A percentile compares a stretch with the other conserved stretches of the same genome.
Evolutionary conservation across 2,797 vertebrate genomes (phyloP).

Genomic region (Ambastaia sidthimunki): DNA sequence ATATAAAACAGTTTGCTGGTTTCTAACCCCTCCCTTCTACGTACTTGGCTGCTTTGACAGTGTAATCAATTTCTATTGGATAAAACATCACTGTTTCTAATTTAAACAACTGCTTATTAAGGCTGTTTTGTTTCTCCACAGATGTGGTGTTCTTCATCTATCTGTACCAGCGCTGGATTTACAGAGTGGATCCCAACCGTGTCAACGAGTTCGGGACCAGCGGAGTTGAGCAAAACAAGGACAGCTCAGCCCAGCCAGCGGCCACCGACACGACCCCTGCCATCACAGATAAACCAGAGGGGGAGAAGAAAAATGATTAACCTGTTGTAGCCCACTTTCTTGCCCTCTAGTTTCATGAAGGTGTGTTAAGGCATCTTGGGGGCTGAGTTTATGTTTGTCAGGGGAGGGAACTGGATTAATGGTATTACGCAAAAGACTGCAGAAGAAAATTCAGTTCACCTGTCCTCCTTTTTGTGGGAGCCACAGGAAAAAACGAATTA

Average conservation of each 20-base stretch:
- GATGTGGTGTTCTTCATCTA: slow-evolving; percentile 96
- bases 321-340: slow-evolving; percentile 49
- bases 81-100: not conserved
- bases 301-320: slow-evolving; percentile 92
- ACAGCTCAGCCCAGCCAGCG: slow-evolving; percentile 60
- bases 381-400: slow-evolving; percentile 61
- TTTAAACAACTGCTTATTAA: no score
- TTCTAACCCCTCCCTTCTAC: no score
- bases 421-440: slow-evolving; percentile 74
- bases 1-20: not conserved
- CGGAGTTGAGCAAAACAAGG: slow-evolving; percentile 72
- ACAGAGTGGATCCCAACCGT: slow-evolving; percentile 90
- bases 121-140: slow-evolving; percentile 55
- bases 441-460: slow-evolving; percentile 68
- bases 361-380: slow-evolving; percentile 67
- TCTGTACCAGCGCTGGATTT: slow-evolving; percentile 97
- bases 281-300: slow-evolving; percentile 85
- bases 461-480: slow-evolving; percentile 74
- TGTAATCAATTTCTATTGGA: not conserved
- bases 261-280: slow-evolving; percentile 57
- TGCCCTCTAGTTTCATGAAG: slow-evolving; percentile 64
- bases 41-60: not conserved
- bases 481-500: slow-evolving; percentile 68
- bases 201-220: slow-evolving; percentile 93
- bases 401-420: slow-evolving; percentile 67